These are phyloP conservation scores for Delphinapterus leucas DNA, from an alignment of 2,113 vertebrate species.

Conservation along the genomic window DNA sequence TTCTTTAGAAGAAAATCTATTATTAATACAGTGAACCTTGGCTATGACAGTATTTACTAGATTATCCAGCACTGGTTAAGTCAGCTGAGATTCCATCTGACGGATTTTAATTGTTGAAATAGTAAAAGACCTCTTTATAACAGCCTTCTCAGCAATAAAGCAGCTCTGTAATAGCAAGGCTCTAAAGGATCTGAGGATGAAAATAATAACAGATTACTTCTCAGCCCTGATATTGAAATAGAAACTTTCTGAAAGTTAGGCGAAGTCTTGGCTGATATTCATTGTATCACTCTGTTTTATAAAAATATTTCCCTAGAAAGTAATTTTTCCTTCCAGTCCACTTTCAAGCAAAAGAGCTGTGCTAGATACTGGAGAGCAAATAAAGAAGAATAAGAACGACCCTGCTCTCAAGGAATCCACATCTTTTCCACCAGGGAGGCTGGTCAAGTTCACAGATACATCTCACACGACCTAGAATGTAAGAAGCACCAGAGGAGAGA, in stretches of 20 bases:
- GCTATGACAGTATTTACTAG: neutral
- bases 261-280: neutral
- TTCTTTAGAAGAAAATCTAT: neutral
- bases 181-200: neutral
- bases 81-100: neutral
- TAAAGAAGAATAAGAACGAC: neutral
- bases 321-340: neutral
- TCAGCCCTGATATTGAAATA: neutral
- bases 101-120: neutral
- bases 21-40: neutral
- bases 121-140: neutral
- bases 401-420: neutral
- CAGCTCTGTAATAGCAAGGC: neutral
- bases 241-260: neutral
- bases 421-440: neutral
- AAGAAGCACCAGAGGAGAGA: neutral
- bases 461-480: neutral
- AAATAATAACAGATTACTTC: neutral
- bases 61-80: neutral
- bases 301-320: neutral
- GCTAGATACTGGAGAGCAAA: neutral
- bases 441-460: neutral
- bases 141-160: neutral
- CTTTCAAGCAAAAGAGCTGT: neutral
- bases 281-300: neutral